phyloP scores from a whole-genome alignment of 2,113 vertebrate species.

The Lophius piscatorius region DNA sequence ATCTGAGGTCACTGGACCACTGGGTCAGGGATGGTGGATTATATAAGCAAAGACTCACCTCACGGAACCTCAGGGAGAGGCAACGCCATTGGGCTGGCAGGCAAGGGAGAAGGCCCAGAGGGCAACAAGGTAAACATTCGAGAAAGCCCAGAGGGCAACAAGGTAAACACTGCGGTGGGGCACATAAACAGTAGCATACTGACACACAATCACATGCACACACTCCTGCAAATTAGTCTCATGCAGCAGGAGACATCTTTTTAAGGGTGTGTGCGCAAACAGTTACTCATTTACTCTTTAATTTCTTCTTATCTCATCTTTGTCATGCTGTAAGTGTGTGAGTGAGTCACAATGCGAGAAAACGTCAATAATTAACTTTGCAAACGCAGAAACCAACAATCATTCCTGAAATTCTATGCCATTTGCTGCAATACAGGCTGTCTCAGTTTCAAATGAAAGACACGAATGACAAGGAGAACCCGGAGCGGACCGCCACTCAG shows the following conservation, averaged over 20 bases:
- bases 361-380: no score
- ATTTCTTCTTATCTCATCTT: constrained; percentile 41
- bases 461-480: neutral
- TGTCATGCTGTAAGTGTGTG: constrained; percentile 1
- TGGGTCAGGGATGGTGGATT: constrained; percentile 11
- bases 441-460: no score
- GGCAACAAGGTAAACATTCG: no score
- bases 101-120: constrained; percentile 22
- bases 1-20: neutral
- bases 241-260: constrained; percentile 44
- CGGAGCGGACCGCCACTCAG: neutral
- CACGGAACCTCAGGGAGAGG: constrained; percentile 47
- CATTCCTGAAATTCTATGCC: no score
- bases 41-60: constrained; percentile 47
- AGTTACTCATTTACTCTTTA: constrained; percentile 55
- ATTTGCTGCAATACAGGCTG: no score
- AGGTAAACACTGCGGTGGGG: constrained; percentile 19
- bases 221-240: constrained; percentile 33
- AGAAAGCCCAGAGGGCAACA: no score
- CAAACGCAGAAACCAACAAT: no score
- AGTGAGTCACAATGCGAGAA: neutral
- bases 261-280: constrained; percentile 23
- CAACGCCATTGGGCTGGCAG: constrained; percentile 29
- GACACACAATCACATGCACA: constrained; percentile 14
- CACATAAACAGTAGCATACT: no score